phyloP scores from a whole-genome alignment of 2,797 vertebrate species.

The Sebastes kiyomatsui region DNA sequence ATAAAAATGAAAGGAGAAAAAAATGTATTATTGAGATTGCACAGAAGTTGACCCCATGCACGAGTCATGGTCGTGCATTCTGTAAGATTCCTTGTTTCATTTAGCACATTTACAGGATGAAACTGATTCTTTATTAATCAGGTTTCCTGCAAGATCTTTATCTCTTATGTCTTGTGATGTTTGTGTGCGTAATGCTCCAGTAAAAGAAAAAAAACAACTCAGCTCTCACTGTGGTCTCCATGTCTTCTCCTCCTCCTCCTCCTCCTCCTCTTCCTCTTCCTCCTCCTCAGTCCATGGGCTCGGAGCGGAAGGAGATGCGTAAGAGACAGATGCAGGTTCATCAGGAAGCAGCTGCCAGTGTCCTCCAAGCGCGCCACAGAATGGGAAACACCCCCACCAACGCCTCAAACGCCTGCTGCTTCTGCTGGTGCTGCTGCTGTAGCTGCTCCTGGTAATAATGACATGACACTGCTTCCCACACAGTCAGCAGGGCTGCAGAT shows the following conservation, averaged over 20 bases:
- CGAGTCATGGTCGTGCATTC: not conserved
- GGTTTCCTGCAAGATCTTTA: constrained; percentile 4
- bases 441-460: constrained; percentile 97
- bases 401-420: constrained; percentile 95
- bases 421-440: constrained; percentile 99
- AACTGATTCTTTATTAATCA: not conserved
- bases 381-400: constrained; percentile 80
- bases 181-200: constrained; percentile 10
- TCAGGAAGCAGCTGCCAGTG: constrained; percentile 82
- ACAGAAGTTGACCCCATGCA: not conserved
- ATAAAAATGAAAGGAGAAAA: too few species aligned
- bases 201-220: not conserved
- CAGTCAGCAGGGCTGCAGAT: constrained; percentile 14
- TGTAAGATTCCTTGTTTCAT: too few species aligned
- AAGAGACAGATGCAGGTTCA: constrained; percentile 86
- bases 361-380: constrained; percentile 77
- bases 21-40: not conserved
- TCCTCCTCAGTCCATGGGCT: constrained; percentile 77
- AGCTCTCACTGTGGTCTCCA: not conserved
- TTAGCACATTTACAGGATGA: too few species aligned
- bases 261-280: too few species aligned
- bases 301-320: constrained; percentile 83
- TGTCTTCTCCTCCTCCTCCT: not conserved
- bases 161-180: constrained; percentile 22
- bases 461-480: constrained; percentile 34